Base-by-base conservation (phyloP, 2,888 invertebrate genomes). In the Lepidochrysops patricia region DNA sequence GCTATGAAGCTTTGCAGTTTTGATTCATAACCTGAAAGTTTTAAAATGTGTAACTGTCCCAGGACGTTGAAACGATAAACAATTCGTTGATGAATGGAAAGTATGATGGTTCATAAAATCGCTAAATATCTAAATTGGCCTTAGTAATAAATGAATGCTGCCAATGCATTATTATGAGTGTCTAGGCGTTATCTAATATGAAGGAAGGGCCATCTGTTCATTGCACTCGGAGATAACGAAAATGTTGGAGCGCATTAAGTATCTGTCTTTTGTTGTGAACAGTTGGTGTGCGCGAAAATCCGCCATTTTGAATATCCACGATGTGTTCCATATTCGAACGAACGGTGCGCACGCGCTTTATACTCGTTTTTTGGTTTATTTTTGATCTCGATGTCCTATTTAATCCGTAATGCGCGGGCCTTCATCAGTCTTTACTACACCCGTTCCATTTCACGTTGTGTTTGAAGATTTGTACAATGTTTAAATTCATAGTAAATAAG, bases 191-290 rank as follows among this genome's bases (percentile, higher is more conserved):
- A 54, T 54, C 32, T 19, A 4, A 54, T 15, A 54, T 32, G 54
- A 29, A 32, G 27, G 54, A 27, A 19, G 74, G 78, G 80, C 80
- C 88, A 87, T 88, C 85, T 87, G 88, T 86, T 86, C 86, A 85
- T 87, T 88, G 89, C 88, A 87, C 86, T 80, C 88, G 82, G 84
- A 86, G 88, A 89, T 89, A 89, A 89, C 80, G 81, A 81, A 80
- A 78, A 74, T 75, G 78, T 81, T 80, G 77, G 75, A 81, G 80
- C 78, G 78, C 87, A 86, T 79, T 84, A 75, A 74, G 77, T 80
- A 77, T 80, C 82, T 75, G 76, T 73, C 79, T 76, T 76, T 80
- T 76, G 80, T 68, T 67, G 74, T 69, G 83, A 77, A 73, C 81
- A 75, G 74, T 76, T 74, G 77, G 79, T 76, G 78, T 81, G 80